A percentile compares a stretch with the other conserved stretches of the same genome.
These are phyloP conservation scores for Microdon myrmicae DNA, from an alignment of 2,888 invertebrate species.

Conservation along the genomic window DNA sequence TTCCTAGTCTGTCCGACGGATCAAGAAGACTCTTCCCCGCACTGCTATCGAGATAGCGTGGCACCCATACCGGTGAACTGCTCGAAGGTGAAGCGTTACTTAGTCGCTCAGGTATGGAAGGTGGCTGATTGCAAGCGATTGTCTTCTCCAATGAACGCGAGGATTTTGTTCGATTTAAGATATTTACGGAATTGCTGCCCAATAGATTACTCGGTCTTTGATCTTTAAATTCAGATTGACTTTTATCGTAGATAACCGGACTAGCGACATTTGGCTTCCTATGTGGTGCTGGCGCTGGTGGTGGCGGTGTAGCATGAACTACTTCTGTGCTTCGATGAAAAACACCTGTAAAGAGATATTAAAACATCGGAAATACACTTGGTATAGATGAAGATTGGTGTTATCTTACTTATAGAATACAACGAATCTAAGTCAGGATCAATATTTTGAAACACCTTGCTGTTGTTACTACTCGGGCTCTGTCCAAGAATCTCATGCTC, in stretches of 20 bases:
- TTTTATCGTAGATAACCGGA: conserved; percentile 44
- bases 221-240: conserved; percentile 32
- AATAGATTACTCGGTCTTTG: conserved; percentile 22
- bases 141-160: conserved; percentile 33
- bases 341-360: conserved; percentile 56
- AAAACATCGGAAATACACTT: neutral
- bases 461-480: conserved; percentile 63
- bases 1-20: conserved; percentile 70
- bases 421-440: conserved; percentile 77
- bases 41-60: conserved; percentile 69
- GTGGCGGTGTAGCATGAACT: conserved; percentile 74
- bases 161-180: conserved; percentile 35
- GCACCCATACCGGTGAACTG: conserved; percentile 77
- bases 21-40: conserved; percentile 59
- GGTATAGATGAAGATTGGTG: neutral
- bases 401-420: conserved; percentile 74
- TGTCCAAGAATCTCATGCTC: conserved; percentile 61
- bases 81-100: conserved; percentile 63
- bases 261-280: conserved; percentile 67
- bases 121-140: conserved; percentile 54
- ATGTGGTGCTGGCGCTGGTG: conserved; percentile 81
- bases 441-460: conserved; percentile 67
- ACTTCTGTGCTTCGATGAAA: conserved; percentile 64
- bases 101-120: conserved; percentile 63
- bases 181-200: conserved; percentile 18